Conservation (phyloP, 2,113 vertebrate genomes). For the Maccullochella peelii region DNA sequence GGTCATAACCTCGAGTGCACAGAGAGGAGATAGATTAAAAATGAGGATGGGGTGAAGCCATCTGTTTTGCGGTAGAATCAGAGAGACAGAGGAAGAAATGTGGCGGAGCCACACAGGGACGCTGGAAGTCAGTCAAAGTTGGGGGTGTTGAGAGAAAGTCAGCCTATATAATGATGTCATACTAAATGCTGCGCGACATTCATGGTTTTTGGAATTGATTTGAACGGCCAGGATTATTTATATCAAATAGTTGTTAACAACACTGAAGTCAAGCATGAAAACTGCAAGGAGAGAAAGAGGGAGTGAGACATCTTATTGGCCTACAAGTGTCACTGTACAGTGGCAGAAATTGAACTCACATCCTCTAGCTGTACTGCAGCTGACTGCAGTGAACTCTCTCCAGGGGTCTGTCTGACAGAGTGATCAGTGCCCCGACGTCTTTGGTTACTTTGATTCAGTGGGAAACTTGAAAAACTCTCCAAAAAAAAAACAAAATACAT, state of each 20-base stretch:
- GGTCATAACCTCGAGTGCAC: conserved; percentile 65
- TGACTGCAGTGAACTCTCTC: too few relatives aligned
- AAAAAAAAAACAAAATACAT: too few relatives aligned
- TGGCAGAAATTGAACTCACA: neutral
- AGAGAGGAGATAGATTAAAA: conserved; percentile 65
- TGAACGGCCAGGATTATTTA: neutral
- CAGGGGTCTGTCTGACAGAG: too few relatives aligned
- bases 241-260: neutral
- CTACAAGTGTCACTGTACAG: neutral
- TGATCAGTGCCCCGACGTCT: neutral
- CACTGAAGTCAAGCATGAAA: neutral
- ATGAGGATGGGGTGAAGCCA: conserved; percentile 66
- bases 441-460: neutral
- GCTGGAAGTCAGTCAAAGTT: conserved; percentile 32
- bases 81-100: conserved; percentile 63
- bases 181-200: neutral
- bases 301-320: too few relatives aligned
- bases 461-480: neutral
- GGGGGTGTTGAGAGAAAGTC: neutral
- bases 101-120: conserved; percentile 46
- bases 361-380: neutral
- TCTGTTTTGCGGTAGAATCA: conserved; percentile 73
- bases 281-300: neutral
- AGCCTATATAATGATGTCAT: neutral
- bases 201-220: neutral